Percentiles rank a stretch among this genome's conserved stretches.
Conservation (phyloP, 2,113 vertebrate species). For the Melozone crissalis region DNA sequence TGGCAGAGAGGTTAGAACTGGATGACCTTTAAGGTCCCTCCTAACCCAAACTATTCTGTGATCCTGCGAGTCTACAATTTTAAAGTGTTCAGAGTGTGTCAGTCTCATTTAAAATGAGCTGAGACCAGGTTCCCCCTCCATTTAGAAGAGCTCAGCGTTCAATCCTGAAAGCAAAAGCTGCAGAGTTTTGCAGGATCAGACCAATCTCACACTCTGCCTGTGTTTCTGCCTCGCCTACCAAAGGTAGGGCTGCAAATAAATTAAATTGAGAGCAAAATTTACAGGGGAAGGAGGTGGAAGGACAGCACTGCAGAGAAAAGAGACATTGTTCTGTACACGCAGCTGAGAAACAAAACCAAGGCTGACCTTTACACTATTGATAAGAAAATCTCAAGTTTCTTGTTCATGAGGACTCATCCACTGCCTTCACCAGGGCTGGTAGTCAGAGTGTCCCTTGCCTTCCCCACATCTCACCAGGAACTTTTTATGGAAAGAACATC, state of each 20-base stretch:
- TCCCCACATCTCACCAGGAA: background rate
- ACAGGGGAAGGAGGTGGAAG: background rate
- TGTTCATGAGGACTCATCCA: rapidly evolving
- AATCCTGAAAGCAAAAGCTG: background rate
- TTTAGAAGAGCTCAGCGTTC: background rate
- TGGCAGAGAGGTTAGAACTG: background rate
- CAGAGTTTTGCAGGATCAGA: background rate
- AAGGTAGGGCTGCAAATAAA: background rate
- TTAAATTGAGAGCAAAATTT: background rate
- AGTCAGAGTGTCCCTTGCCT: background rate
- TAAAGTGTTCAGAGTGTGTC: background rate
- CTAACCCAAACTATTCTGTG: background rate
- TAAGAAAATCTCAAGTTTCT: background rate
- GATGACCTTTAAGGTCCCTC: background rate
- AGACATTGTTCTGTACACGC: background rate
- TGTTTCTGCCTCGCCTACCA: background rate
- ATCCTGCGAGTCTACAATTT: background rate
- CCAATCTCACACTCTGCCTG: background rate
- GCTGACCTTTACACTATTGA: background rate
- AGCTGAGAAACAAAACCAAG: background rate
- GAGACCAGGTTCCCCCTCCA: background rate
- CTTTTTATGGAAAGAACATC: background rate
- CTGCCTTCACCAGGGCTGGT: background rate
- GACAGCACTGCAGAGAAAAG: background rate
- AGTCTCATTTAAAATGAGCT: background rate